These are phyloP conservation scores for Gymnoscopelus braueri DNA, from an alignment of 2,797 vertebrate species.

Conservation along the genomic window DNA sequence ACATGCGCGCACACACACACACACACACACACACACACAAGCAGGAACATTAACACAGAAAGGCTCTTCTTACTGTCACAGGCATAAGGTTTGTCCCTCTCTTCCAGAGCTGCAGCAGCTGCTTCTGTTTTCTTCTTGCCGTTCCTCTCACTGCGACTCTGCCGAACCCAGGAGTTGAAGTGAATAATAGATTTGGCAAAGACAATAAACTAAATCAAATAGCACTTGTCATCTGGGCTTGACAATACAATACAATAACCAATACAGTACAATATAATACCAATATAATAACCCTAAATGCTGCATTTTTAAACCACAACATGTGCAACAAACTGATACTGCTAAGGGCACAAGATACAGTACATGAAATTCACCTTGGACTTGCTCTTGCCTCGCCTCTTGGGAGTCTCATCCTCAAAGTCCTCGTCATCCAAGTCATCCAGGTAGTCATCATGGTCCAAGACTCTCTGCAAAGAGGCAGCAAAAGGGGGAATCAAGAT, in stretches of 20 bases:
- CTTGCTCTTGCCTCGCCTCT: constrained; percentile 93
- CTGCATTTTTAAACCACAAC: too few relatives aligned
- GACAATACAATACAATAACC: too few relatives aligned
- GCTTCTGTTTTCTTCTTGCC: constrained; percentile 95
- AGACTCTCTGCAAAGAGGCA: constrained; percentile 83
- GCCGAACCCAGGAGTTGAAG: not conserved
- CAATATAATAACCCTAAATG: too few relatives aligned
- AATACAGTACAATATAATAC: too few relatives aligned
- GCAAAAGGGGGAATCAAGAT: not conserved
- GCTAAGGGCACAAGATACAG: not conserved
- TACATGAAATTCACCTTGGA: constrained; percentile 85
- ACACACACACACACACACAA: not conserved
- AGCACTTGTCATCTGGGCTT: too few relatives aligned
- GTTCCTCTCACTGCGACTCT: constrained; percentile 92
- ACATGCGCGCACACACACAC: not conserved
- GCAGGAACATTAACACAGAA: not conserved
- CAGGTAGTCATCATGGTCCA: constrained; percentile 95
- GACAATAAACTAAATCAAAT: too few relatives aligned
- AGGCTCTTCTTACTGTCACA: constrained; percentile 92
- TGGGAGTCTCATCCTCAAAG: constrained; percentile 96
- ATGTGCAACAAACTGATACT: not conserved
- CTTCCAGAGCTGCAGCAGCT: constrained; percentile 89
- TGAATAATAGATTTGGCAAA: too few relatives aligned
- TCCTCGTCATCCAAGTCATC: constrained; percentile 97
- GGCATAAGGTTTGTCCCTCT: constrained; percentile 95